Evolutionary conservation across 2,113 vertebrate genomes (phyloP).

Genomic region (Murina feae): DNA sequence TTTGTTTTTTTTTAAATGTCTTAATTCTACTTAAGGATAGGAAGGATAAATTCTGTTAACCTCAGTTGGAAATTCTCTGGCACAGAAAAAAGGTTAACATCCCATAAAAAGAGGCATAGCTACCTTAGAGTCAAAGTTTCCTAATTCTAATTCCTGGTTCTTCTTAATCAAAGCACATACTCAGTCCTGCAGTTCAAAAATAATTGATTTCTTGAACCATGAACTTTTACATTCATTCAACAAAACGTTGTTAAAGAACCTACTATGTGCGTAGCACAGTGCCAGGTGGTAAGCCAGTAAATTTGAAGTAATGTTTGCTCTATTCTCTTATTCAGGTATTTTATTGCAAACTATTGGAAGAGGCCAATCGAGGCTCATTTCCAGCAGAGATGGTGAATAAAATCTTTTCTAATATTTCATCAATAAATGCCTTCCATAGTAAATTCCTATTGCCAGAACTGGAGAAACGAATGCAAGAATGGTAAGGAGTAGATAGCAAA

Average conservation of each 20-base stretch:
- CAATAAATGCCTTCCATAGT: slow-evolving; percentile 94
- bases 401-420: slow-evolving; percentile 98
- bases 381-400: slow-evolving; percentile 94
- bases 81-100: not conserved
- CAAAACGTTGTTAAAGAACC: not conserved
- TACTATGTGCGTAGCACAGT: not conserved
- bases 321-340: slow-evolving; percentile 87
- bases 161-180: slow-evolving; percentile 1
- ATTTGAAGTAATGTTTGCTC: slow-evolving; percentile 3
- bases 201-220: not conserved
- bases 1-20: not conserved
- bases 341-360: slow-evolving; percentile 90
- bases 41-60: not conserved
- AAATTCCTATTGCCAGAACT: slow-evolving; percentile 96
- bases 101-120: not conserved
- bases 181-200: not conserved
- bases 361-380: slow-evolving; percentile 93
- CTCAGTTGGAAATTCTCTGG: not conserved
- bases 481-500: slow-evolving; percentile 80
- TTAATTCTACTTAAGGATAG: not conserved
- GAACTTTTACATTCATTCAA: not conserved
- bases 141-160: not conserved
- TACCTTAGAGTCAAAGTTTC: not conserved
- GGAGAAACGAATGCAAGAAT: slow-evolving; percentile 97
- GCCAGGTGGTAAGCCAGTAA: not conserved